These are phyloP conservation scores for cat (Felis catus) DNA, from an alignment of 2,113 vertebrate species.

Conservation along the genomic window DNA sequence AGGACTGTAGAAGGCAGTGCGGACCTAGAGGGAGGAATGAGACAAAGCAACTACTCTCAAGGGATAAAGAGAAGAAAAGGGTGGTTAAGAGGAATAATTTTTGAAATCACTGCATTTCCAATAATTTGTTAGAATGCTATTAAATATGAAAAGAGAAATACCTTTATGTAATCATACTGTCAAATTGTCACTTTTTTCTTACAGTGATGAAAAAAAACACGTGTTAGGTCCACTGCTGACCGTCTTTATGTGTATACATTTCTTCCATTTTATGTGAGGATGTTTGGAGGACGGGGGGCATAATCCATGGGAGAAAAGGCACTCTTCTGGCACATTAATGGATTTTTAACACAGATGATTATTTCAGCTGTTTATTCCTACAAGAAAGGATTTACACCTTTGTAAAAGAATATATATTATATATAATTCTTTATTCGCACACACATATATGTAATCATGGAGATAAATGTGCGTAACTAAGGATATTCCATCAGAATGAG, in stretches of 20 bases:
- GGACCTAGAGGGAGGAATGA: background rate
- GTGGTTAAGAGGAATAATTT: background rate
- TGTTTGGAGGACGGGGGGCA: background rate
- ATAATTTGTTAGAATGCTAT: background rate
- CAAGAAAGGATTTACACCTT: background rate
- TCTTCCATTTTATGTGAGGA: background rate
- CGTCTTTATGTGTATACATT: background rate
- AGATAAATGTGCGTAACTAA: background rate
- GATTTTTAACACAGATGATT: background rate
- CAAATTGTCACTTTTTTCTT: slow-evolving; percentile 6
- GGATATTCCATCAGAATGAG: background rate
- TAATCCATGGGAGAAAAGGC: background rate
- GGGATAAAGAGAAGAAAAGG: background rate
- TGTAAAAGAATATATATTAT: background rate
- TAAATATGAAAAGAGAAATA: background rate
- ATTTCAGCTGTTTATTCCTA: background rate
- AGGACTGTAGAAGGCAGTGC: background rate
- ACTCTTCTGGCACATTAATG: background rate
- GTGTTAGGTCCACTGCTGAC: background rate
- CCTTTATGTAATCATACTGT: background rate
- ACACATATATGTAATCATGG: background rate
- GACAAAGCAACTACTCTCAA: background rate
- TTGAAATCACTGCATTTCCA: background rate
- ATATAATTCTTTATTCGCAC: background rate
- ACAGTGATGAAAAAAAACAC: background rate